phyloP scores from a whole-genome alignment of 2,797 vertebrate genomes.

The Sarcophilus harrisii region DNA sequence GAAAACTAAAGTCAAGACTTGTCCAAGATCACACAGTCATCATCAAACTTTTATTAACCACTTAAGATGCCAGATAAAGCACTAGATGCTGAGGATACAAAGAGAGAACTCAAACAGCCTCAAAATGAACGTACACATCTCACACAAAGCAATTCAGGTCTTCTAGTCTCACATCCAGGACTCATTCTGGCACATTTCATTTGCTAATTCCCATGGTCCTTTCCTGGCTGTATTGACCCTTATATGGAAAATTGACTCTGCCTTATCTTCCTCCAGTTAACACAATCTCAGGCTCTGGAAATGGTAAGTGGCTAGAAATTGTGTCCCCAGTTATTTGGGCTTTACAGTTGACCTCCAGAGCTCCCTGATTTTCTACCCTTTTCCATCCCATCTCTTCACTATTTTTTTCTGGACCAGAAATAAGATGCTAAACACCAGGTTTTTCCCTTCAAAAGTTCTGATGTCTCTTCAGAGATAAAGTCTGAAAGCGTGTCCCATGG shows the following conservation, averaged over 20 bases:
- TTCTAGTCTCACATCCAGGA: not conserved
- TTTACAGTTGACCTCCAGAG: not conserved
- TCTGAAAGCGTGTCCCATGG: constrained; percentile 48
- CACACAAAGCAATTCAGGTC: not conserved
- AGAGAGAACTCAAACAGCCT: not conserved
- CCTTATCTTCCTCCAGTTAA: not conserved
- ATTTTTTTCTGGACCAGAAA: not conserved
- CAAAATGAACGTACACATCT: not conserved
- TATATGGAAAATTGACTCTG: not conserved
- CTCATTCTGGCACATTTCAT: not conserved
- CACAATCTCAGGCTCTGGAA: not conserved
- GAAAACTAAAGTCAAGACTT: not conserved
- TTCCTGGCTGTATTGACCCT: not conserved
- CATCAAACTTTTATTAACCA: not conserved
- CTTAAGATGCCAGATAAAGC: not conserved
- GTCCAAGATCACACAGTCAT: not conserved
- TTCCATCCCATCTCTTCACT: not conserved
- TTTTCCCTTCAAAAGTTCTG: constrained; percentile 34
- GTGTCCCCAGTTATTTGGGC: too few relatives aligned
- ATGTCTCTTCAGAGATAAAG: constrained; percentile 40
- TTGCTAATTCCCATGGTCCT: not conserved
- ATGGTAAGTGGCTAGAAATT: not conserved
- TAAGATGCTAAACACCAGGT: constrained; percentile 22
- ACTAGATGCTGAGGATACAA: not conserved
- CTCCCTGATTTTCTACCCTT: rapidly evolving